These are phyloP conservation scores for Morone chrysops DNA, from an alignment of 2,113 vertebrate genomes.

Conservation along the genomic window DNA sequence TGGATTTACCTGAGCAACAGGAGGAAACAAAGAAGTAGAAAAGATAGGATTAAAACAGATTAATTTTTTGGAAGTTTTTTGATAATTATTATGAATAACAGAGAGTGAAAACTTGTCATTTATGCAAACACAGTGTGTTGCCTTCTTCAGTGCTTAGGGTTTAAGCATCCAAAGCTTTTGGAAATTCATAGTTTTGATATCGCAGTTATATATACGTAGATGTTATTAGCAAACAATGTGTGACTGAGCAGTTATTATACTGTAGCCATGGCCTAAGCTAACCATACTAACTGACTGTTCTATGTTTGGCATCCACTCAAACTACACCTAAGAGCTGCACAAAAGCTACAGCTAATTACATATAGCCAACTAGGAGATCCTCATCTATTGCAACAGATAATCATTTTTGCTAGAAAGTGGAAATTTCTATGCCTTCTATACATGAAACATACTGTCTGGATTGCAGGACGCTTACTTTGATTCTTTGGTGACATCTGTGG, in stretches of 20 bases:
- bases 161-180: background rate
- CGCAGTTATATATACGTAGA: background rate
- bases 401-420: background rate
- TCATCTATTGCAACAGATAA: too few species aligned
- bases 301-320: too few species aligned
- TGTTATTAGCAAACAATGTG: background rate
- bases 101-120: background rate
- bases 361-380: background rate
- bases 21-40: constrained; percentile 15
- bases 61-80: background rate
- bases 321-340: background rate
- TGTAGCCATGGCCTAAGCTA: background rate
- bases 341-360: background rate
- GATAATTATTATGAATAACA: background rate
- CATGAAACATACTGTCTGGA: background rate
- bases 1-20: constrained; percentile 65
- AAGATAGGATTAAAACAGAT: background rate
- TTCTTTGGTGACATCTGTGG: background rate
- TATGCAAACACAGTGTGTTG: background rate
- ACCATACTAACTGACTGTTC: background rate
- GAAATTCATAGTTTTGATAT: background rate
- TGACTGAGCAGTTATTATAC: background rate
- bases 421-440: background rate
- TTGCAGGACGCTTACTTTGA: background rate
- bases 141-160: background rate